Evolutionary conservation across 2,113 vertebrate genomes (phyloP), one percentile per base, ranked within the genome.

Genomic region (Phalacrocorax carbo): DNA sequence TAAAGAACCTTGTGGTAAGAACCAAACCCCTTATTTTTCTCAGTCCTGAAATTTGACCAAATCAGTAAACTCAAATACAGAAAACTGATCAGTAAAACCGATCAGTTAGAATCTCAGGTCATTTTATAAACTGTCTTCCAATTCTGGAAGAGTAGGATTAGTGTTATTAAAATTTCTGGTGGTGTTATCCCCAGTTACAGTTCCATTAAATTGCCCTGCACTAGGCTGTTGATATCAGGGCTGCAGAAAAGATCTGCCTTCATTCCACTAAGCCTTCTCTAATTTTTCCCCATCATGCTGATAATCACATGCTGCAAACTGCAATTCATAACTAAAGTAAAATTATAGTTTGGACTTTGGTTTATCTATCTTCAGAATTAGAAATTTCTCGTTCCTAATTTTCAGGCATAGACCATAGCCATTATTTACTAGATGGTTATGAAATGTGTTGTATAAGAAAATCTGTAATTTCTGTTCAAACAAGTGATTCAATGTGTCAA

Each of bases 1-100:
- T 61, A 8, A 52, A 58, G 38, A 9, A 32, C 3, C 3, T 29
- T 95, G 96, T 87, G 93, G 96, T 97, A 94, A 96, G 96, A 95
- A 66, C 34, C 19, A 85, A 87, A n/a, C 11, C 7, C 22, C 36
- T 69, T 82, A 29, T 76, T 93, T 49, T 87, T 30, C 36, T 82
- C 42, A 19, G n/a, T 68, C 44, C 44, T 85, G 61, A 75, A 79
- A 89, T 32, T 3, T 94, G n/a, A 27, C 13, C 23, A 65, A 52
- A 75, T 68, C 13, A 46, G 13, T 86, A 61, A 80, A 82, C 17
- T 79, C 7, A 60, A 71, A 60, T 40, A 57, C 34, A 62, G 66
- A 85, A 91, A 78, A 64, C 1, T 21, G 18, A 49, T 61, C 15
- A 76, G 38, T 60, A 44, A 85, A 82, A 26, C 12, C 0, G 13